phyloP scores from a whole-genome alignment of 2,113 vertebrate species.

The Boleophthalmus pectinirostris region DNA sequence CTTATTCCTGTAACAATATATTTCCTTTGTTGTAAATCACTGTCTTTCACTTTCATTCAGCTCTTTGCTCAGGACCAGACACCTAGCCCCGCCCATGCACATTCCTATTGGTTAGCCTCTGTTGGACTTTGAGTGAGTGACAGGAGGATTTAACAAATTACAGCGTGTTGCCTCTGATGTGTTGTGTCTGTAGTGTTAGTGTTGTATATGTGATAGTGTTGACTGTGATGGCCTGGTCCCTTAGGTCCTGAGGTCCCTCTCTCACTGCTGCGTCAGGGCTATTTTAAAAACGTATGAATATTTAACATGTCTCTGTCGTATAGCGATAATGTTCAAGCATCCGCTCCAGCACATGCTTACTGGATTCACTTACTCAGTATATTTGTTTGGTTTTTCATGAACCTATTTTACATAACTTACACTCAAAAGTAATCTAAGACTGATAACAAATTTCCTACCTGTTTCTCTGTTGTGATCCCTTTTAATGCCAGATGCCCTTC shows the following conservation, averaged over 20 bases:
- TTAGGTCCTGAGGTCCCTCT: no score
- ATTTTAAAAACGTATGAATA: constrained; percentile 35
- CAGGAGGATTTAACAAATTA: no score
- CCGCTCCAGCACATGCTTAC: background rate
- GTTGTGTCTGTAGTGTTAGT: background rate
- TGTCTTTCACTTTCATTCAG: no score
- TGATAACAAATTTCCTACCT: no score
- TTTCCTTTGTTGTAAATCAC: no score
- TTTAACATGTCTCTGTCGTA: constrained; percentile 12
- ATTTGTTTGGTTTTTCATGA: background rate
- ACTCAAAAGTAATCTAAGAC: background rate
- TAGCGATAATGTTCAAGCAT: constrained; percentile 9
- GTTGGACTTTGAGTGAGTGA: no score
- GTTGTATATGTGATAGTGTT: constrained; percentile 1
- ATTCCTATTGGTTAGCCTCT: no score
- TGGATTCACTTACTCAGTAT: background rate
- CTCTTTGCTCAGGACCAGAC: no score
- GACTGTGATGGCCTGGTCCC: background rate
- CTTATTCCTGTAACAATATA: no score
- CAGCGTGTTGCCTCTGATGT: background rate
- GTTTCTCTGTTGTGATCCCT: no score
- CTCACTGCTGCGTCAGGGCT: background rate
- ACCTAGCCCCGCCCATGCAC: no score
- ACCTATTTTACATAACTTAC: background rate
- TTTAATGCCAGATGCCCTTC: no score